Evolutionary conservation across 2,888 invertebrate species (phyloP), one percentile per base, ranked within the genome.

Genomic region (Tuberolachnus salignus): DNA sequence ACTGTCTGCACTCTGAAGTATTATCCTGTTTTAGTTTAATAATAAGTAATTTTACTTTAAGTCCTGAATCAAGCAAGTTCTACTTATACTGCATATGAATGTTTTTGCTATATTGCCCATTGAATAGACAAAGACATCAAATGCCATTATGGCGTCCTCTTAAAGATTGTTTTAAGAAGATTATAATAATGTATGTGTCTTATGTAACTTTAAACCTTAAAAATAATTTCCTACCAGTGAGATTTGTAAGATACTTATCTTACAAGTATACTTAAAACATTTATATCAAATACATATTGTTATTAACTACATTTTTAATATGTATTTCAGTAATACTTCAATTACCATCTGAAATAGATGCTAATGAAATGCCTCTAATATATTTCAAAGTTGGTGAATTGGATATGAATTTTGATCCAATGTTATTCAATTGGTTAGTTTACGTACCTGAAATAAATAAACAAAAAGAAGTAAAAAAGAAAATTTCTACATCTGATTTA

Each of bases 341-440:
- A 59, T 55, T 23, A 13, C 51, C 78, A 51, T 49, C 23, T 51
- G 26, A 61, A 51, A 61, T n/a, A 34, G n/a, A 59, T 59, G 26
- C 42, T 0, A 59, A 57, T 69, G 59, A 46, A 61, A 78, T 69
- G 21, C 69, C 78, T 16, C 51, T 78, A 78, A 59, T 78, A 69
- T 78, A 67, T 42, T 59, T 78, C 0, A 69, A 78, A 78, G 42
- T 78, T 44, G 69, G 78, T n/a, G 59, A 69, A 13, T 64, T 80
- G 13, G 72, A 73, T 73, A 59, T 80, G 55, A 80, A 80, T 57
- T 64, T 72, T 66, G 80, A 80, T n/a, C 80, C 80, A 42, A 66
- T 74, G 55, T 66, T 80, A 55, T 80, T 74, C 59, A 49, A 80
- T 57, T 80, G 80, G 80, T 66, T 72, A 49, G 14, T 73, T 51